These are phyloP conservation scores for Ormyrus thymus DNA, from an alignment of 2,888 invertebrate species.

Conservation along the genomic window DNA sequence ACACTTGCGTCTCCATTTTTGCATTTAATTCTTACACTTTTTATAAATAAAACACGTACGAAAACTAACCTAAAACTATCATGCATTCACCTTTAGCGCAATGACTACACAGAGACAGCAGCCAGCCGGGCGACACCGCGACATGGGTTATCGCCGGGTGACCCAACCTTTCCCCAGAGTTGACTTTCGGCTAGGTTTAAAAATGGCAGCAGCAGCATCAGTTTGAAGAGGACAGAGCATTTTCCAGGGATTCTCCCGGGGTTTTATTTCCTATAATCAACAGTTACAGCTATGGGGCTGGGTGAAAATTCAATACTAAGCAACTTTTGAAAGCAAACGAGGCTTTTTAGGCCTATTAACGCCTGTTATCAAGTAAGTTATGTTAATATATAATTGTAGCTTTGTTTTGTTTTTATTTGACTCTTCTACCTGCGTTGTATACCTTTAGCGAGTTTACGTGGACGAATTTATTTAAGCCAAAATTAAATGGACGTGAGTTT, in stretches of 20 bases:
- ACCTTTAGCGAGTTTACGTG: slow-evolving; percentile 52
- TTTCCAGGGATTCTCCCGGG: slow-evolving; percentile 27
- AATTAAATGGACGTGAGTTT: background rate
- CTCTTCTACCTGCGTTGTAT: slow-evolving; percentile 30
- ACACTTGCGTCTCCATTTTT: slow-evolving; percentile 66
- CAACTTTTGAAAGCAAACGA: background rate
- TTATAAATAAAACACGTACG: background rate
- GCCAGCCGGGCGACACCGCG: background rate
- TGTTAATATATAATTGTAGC: slow-evolving; percentile 3
- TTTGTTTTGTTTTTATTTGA: slow-evolving; percentile 50
- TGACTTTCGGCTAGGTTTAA: slow-evolving; percentile 44
- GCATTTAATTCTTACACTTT: background rate
- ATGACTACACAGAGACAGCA: too few relatives aligned
- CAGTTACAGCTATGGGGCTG: slow-evolving; percentile 11
- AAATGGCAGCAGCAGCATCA: slow-evolving; percentile 53
- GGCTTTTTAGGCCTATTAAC: too few relatives aligned
- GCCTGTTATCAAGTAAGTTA: slow-evolving; percentile 23
- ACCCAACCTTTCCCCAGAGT: slow-evolving; percentile 41
- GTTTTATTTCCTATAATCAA: background rate
- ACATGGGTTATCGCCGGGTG: slow-evolving; percentile 15
- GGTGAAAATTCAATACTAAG: background rate
- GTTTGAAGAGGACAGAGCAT: slow-evolving; percentile 45
- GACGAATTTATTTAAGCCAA: background rate
- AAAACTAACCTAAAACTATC: slow-evolving; percentile 30
- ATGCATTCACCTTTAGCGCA: too few relatives aligned